Evolutionary conservation across 2,888 invertebrate species (phyloP), one percentile per base, ranked within the genome.

Genomic region (Ormyrus thymus): DNA sequence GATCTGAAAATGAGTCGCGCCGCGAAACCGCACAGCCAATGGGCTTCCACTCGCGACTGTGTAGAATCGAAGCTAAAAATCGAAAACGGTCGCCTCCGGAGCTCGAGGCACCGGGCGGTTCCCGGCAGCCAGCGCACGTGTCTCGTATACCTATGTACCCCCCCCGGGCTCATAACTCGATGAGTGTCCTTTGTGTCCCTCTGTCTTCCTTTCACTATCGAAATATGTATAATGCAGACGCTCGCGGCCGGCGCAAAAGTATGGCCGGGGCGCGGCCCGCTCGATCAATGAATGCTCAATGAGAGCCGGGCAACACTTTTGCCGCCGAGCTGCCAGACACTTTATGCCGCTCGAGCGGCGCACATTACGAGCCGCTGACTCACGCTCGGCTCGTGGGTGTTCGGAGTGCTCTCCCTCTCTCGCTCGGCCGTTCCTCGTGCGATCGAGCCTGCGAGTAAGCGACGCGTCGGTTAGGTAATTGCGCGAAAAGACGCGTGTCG

Each of bases 211-310:
- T 66, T 53, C 50, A 29, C 29, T 15, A 8, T n/a, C 43, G 7
- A 71, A 59, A 62, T 71, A 51, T 62, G 61, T 53, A 58, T 43
- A 62, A 70, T 61, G 53, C 61, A 62, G 45, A 45, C 29, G 0
- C 55, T 15, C 29, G 29, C 15, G 4, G 45, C 13, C 4, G 11
- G 51, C 76, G 65, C 46, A 77, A 83, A 84, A 84, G 81, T 83
- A 82, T 82, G 43, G 85, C 82, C 84, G 64, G 8, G 10, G 13
- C 59, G 11, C 43, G 13, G 59, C 69, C 11, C 69, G 76, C 6
- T 15, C 81, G 81, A 83, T 86, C 84, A 86, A 86, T 86, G 86
- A 80, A 64, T 70, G 77, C 79, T 86, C 82, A 86, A 86, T 86
- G 86, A 83, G 78, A 77, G 79, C 79, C 83, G 83, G 86, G 65